phyloP scores from a whole-genome alignment of 2,113 vertebrate genomes.

The Mormyrus iriodes region DNA sequence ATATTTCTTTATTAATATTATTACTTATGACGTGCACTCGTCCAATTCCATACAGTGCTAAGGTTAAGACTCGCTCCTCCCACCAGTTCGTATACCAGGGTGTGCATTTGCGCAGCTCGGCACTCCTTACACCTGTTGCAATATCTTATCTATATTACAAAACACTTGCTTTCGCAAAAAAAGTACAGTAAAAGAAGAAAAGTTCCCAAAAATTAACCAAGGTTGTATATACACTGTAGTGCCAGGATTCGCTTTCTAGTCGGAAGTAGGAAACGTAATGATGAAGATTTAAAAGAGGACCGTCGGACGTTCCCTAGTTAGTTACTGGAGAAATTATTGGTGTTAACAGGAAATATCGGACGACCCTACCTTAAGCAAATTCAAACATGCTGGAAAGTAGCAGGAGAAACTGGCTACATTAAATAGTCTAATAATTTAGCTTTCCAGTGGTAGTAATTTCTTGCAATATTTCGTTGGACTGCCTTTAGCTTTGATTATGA shows the following conservation, averaged over 20 bases:
- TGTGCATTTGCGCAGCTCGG: not conserved
- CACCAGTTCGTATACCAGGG: not conserved
- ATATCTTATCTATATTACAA: not conserved
- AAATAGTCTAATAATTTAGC: too few relatives aligned
- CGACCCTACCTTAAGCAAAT: too few relatives aligned
- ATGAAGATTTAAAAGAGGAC: conserved; percentile 29
- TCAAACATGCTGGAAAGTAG: too few relatives aligned
- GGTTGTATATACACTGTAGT: not conserved
- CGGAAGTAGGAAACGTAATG: not conserved
- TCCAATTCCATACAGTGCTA: not conserved
- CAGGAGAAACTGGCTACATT: too few relatives aligned
- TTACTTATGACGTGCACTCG: not conserved
- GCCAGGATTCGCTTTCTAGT: not conserved
- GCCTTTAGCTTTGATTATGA: not conserved
- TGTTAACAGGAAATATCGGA: not conserved
- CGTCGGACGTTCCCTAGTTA: conserved; percentile 45
- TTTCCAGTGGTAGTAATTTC: too few relatives aligned
- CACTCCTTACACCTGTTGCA: not conserved
- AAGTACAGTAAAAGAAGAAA: not conserved
- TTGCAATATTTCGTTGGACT: too few relatives aligned
- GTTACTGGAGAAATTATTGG: not conserved
- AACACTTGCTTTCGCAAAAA: not conserved
- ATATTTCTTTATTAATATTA: not conserved
- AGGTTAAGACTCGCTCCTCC: not conserved
- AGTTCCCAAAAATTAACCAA: not conserved